These are phyloP conservation scores for Eunapius fragilis DNA, from an alignment of 37 sponge, comb jelly and placozoan genomes.

Conservation along the genomic window DNA sequence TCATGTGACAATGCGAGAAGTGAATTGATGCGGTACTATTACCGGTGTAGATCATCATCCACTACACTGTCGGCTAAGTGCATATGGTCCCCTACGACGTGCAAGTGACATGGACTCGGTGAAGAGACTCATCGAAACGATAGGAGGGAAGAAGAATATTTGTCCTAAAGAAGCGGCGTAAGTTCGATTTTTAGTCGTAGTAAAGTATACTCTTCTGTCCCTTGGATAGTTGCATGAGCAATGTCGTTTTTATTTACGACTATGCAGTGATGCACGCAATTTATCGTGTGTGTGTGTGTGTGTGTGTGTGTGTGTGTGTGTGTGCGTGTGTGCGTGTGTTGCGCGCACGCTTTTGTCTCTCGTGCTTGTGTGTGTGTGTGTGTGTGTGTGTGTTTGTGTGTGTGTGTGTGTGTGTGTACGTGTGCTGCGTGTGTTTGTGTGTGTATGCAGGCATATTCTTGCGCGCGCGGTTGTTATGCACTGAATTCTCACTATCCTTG, in stretches of 20 bases:
- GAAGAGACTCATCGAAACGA: not conserved
- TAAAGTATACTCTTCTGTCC: not conserved
- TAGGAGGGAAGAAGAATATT: not conserved
- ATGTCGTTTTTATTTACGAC: not conserved
- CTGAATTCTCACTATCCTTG: not conserved
- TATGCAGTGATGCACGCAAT: not conserved
- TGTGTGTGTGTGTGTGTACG: too few species aligned
- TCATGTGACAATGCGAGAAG: not conserved
- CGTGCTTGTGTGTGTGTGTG: not conserved
- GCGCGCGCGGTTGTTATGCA: too few species aligned
- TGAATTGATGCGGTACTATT: not conserved
- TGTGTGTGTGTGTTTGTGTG: not conserved
- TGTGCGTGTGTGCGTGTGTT: not conserved
- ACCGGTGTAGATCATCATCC: not conserved
- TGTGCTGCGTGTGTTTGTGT: not conserved
- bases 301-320: slow-evolving; percentile 8
- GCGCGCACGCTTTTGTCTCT: not conserved
- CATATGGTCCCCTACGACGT: not conserved
- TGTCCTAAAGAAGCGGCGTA: not conserved
- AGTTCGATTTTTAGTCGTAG: not conserved
- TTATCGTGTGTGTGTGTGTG: not conserved
- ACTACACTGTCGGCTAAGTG: not conserved
- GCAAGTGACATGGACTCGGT: not conserved
- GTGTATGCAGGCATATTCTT: too few species aligned
- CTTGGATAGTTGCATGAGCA: not conserved